Base-by-base conservation (phyloP, 2,113 vertebrate species). In the Ardeotis arabs region DNA sequence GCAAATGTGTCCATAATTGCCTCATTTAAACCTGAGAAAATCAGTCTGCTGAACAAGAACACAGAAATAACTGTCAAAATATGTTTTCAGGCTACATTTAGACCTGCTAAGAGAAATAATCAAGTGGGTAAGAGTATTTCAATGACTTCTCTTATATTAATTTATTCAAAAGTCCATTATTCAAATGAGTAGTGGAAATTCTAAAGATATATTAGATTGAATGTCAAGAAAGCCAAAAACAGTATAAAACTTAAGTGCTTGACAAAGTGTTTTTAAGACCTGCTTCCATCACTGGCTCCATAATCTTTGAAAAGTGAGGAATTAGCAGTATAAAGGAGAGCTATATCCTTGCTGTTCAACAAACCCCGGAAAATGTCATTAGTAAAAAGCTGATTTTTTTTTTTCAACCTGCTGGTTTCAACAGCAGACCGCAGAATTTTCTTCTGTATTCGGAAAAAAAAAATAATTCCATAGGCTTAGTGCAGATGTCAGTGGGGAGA, bases 41-140 rank as follows among this genome's bases (percentile, higher is more conserved):
- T 99, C 93, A 98, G 95, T 94, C 97, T 99, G 77, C 89, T 98
- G 56, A 98, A 98, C 96, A 99, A 99, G 97, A 98, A 97, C 64
- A 99, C 98, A 37, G 96, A 98, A 66, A 88, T 99, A 63, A 96
- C 84, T 67, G 98, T 98, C 39, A 97, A 93, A 39, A 96, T 99
- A 84, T 99, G 99, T 96, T 99, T 99, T 92, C 95, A 50, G 35
- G 98, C 98, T 53, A 93, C 92, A 8, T 99, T 99, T 97, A 98
- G 98, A 96, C 99, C 99, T 31, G 89, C 96, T 78, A 98, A 96
- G 31, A 94, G 93, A 24, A 97, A 95, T 28, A 98, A 97, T 91
- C 98, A 98, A 90, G 97, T 99, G 67, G 98, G 99, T 99, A 98
- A 97, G 98, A 97, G 94, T 87, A 87, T 67, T 95, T 70, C 69